Evolutionary conservation across 2,113 vertebrate species (phyloP), one percentile per base, ranked within the genome.

Genomic region (Epinephelus fuscoguttatus): DNA sequence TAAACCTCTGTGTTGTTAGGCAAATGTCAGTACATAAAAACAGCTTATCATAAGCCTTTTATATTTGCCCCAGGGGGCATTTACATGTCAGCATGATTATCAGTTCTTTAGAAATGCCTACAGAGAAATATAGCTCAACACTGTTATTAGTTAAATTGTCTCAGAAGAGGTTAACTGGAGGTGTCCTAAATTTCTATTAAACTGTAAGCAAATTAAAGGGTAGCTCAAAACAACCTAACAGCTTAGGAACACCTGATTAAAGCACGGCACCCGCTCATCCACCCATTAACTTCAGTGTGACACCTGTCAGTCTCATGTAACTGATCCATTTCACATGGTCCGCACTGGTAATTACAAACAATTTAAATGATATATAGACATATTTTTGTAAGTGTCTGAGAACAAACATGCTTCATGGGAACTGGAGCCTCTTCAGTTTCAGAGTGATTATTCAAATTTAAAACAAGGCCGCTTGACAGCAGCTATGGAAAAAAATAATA

Each of bases 271-370:
- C 37, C 61, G 11, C n/a, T 19, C 7, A 1, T 74, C 63, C 53
- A 60, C 40, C 33, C 45, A 69, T 53, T 56, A 30, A 68, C 23
- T 45, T 3, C n/a, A 49, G 3, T 14, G 2, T 30, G 12, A 23
- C 45, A 25, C 27, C 45, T 33, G 11, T 17, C 19, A 66, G 3
- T 45, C 21, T 45, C 37, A 27, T 62, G 0, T 80, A 72, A 56
- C 9, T 68, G 33, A 87, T 62, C 14, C 23, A 55, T 53, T 70
- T 85, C 27, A 76, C 12, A 27, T 21, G 3, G 21, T 10, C 14
- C 14, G 21, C 15, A 30, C 18, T n/a, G 9, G 27, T 67, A 52
- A 7, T 64, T 73, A 0, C 0, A 27, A 56, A 23, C 6, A 45
- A 63, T 72, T 13, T 8, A 55, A 53, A 45, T 7, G 8, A 47